Base-by-base conservation (phyloP, 1,140 invertebrate species). In the Panagrolaimus sp. region DNA sequence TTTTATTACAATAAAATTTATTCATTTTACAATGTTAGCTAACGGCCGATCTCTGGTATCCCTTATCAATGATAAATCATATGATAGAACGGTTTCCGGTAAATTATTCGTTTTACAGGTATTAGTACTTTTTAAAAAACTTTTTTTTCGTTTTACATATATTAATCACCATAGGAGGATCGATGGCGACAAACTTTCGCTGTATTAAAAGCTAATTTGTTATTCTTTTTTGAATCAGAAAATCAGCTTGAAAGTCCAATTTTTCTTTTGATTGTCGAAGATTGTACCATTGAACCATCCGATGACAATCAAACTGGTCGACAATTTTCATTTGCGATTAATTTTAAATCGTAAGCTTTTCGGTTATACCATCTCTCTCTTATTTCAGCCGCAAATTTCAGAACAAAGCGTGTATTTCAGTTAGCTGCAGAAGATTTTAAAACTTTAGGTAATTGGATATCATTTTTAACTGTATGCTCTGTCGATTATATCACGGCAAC, bases 171-270 rank as follows among this genome's bases (percentile, higher is more conserved):
- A 5, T 1, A 75, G 73, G 73, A 76, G 15, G 73, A 75, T 28
- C 17, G 52, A 26, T 73, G 73, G 75, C 73, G 73, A 9, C 43
- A 47, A 67, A 28, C 75, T 12, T 75, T 64, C 48, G 73, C 63
- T 4, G 67, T 75, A 64, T 43, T 75, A n/a, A 75, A 75, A 47
- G 72, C 73, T n/a, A 75, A 75, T 75, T 43, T 75, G 26, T 63
- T 75, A 3, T 75, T 75, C 24, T 43, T 75, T 43, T 75, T 75
- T 64, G 67, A 71, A 63, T 70, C 68, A 21, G 71, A 67, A 58
- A 24, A 69, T 7, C 28, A 52, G n/a, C 24, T 76, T 4, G 68
- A 75, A 24, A 63, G 43, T 52, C 73, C 73, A 14, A n/a, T 66
- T 12, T 28, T 76, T 38, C 68, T 75, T 48, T 71, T 75, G 38